Conservation (phyloP, 2,113 vertebrate genomes). For the Microtus montanus region DNA sequence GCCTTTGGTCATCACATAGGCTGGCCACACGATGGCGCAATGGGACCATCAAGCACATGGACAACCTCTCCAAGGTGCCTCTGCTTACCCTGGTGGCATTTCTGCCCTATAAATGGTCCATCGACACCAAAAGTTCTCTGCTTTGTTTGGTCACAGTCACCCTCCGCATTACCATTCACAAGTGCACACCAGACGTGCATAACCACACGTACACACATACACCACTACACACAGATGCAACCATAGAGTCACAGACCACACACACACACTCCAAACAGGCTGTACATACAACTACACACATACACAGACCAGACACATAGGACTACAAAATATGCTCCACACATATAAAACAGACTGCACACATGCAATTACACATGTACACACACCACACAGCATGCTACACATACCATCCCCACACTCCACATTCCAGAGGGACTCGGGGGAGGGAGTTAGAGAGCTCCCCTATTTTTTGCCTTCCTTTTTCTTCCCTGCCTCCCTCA, state of each 20-base stretch:
- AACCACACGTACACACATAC: too few species aligned
- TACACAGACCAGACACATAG: neutral
- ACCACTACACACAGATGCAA: neutral
- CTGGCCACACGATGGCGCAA: constrained; percentile 75
- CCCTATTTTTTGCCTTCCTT: neutral
- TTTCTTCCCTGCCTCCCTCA: neutral
- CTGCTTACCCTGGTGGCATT: neutral
- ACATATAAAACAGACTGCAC: neutral
- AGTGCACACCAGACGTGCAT: neutral
- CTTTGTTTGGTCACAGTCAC: constrained; percentile 24
- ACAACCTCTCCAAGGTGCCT: accelerated
- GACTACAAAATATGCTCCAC: neutral
- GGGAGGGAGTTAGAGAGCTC: neutral
- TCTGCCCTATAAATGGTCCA: neutral
- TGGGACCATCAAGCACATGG: constrained; percentile 60
- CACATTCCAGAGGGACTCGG: neutral
- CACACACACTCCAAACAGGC: neutral
- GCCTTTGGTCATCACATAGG: neutral
- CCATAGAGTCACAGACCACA: neutral
- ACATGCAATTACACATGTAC: neutral
- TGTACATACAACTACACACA: neutral
- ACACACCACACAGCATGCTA: neutral
- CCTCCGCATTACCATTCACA: neutral
- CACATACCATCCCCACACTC: too few species aligned
- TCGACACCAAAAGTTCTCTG: constrained; percentile 6